Base-by-base conservation (phyloP, 2,888 invertebrate species). In the Dolomedes plantarius region DNA sequence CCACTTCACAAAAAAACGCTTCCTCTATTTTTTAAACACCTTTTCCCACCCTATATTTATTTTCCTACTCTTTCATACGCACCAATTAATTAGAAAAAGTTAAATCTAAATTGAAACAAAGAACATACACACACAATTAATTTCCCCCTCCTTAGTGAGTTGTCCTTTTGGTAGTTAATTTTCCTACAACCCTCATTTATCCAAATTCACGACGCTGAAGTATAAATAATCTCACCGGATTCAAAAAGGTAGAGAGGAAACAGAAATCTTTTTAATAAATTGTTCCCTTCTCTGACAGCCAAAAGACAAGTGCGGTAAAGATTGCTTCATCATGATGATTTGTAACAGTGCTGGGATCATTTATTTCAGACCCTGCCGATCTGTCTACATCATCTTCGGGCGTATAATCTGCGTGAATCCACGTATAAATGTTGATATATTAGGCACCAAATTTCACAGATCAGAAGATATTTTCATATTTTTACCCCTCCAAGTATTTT, bases 251-350 rank as follows among this genome's bases (percentile, higher is more conserved):
- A 46, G 62, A 82, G 36, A 62, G 72, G 77, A 77, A 69, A 64
- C 64, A 67, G 68, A 81, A 74, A 74, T 81, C 74, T 68, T 85
- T 85, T 83, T 67, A 85, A 85, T 78, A 85, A 85, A 85, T 85
- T 77, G 68, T 77, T 85, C 67, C 74, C 72, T 50, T 69, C 64
- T 64, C 32, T 85, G 77, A 85, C 83, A 73, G 77, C 77, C 27
- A 67, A 77, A 85, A 85, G 83, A 85, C 77, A 85, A 67, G 77
- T 73, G 83, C 29, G 83, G 83, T 77, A 85, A 85, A 77, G 71
- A 73, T 77, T 85, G 77, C 77, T 77, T 77, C 73, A 77, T 77
- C 83, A 71, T 64, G 31, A 50, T 83, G 76, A 85, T 85, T 85
- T 77, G 77, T 85, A 85, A 83, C 71, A 56, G 23, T 50, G 64